Evolutionary conservation across 2,113 vertebrate genomes (phyloP), one percentile per base, ranked within the genome.

Genomic region (Silurus meridionalis): DNA sequence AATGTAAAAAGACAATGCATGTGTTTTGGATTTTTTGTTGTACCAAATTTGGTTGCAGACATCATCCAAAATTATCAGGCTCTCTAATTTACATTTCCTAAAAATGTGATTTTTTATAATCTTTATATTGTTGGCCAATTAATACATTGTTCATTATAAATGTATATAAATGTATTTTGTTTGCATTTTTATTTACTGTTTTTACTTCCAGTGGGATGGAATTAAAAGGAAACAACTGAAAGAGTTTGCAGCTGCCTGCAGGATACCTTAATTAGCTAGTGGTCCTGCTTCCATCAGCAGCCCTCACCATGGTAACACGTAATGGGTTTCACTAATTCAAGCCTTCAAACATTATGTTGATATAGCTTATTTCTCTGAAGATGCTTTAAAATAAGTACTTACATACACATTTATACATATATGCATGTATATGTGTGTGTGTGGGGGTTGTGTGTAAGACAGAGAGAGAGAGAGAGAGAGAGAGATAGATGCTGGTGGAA

Each of bases 161-260:
- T 69, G 80, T 66, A 55, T 75, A 64, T 58, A 84, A 80, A 80
- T 80, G 86, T 84, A 83, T 82, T 88, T 83, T 55, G n/a, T 77
- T 50, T 88, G 57, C 37, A 60, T 81, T 46, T 84, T 63, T 77
- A 85, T 72, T 37, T 2, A 37, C 81, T 89, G 69, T 80, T 89
- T 66, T 83, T 84, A 85, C 74, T 88, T 71, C 57, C 85, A n/a
- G 75, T 83, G 83, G 83, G 79, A 69, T 77, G 52, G 28, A 87
- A 81, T 60, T 84, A 87, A 87, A 90, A 89, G 64, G 79, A 88
- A 87, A 67, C 53, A 81, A 60, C 78, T 85, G 57, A 87, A 80
- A 87, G 66, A 85, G 58, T 72, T 63, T n/a, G 37, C 53, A 82
- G 83, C 88, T 84, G 84, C 83, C 85, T 75, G 63, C 58, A 80